phyloP scores from a whole-genome alignment of 2,797 vertebrate species.

The Schizopygopsis pylzovi region DNA sequence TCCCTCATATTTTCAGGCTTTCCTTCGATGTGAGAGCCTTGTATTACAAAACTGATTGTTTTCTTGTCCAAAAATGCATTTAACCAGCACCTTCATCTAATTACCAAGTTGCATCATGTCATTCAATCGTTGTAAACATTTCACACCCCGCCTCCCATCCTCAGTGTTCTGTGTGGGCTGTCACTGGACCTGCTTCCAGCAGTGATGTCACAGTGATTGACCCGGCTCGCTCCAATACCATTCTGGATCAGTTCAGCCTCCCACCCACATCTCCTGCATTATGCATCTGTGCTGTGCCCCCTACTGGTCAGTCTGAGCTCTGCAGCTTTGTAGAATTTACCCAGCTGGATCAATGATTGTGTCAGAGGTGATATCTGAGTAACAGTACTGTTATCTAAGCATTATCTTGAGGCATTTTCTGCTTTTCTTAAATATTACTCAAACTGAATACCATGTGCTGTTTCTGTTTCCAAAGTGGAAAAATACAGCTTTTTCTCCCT shows the following conservation, averaged over 20 bases:
- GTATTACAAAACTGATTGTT: background rate
- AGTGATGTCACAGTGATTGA: slow-evolving; percentile 86
- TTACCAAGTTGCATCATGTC: slow-evolving; percentile 41
- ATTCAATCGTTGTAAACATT: slow-evolving; percentile 59
- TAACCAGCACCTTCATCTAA: slow-evolving; percentile 22
- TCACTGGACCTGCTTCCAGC: slow-evolving; percentile 83
- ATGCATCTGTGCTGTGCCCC: slow-evolving; percentile 81
- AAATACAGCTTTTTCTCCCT: background rate
- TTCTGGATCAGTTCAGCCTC: slow-evolving; percentile 85
- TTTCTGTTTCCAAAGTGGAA: background rate
- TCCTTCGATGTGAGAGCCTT: background rate
- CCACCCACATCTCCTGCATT: slow-evolving; percentile 79
- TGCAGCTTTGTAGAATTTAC: slow-evolving; percentile 6
- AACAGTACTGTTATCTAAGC: background rate
- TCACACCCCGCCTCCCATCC: slow-evolving; percentile 26
- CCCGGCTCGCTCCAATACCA: slow-evolving; percentile 82
- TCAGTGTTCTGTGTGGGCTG: slow-evolving; percentile 84
- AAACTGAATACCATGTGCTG: background rate
- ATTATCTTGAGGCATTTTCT: background rate
- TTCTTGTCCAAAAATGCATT: background rate
- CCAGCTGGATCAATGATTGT: background rate
- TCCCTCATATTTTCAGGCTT: background rate
- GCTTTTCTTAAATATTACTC: background rate
- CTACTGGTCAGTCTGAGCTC: slow-evolving; percentile 75
- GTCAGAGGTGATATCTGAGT: background rate